Evolutionary conservation across 2,797 vertebrate species (phyloP).

Genomic region (Parauchenoglanis punctatus): DNA sequence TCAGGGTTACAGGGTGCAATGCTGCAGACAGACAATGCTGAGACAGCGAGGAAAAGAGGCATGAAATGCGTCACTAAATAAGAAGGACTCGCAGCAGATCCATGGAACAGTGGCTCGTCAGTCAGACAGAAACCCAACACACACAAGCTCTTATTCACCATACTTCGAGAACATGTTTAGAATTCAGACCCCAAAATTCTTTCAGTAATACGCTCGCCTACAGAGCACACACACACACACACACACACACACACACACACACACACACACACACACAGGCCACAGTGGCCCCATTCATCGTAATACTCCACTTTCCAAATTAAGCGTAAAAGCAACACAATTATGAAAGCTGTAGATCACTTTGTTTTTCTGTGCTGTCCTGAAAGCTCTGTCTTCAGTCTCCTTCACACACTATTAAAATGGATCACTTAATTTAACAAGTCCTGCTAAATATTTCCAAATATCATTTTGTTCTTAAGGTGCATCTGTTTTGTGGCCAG

Average conservation of each 20-base stretch:
- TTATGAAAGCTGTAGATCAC: constrained; percentile 25
- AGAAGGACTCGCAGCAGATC: constrained; percentile 48
- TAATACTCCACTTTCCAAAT: constrained; percentile 36
- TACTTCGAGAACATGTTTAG: constrained; percentile 35
- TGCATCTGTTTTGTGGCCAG: background rate
- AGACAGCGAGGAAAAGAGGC: constrained; percentile 26
- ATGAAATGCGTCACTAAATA: constrained; percentile 55
- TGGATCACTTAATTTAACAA: background rate
- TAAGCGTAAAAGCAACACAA: constrained; percentile 32
- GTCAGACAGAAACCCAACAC: constrained; percentile 26
- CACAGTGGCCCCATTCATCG: constrained; percentile 42
- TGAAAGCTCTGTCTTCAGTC: background rate
- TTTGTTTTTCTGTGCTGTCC: background rate
- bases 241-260: too few species aligned
- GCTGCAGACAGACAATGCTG: constrained; percentile 37
- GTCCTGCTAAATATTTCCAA: background rate
- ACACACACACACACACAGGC: background rate
- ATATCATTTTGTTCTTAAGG: background rate
- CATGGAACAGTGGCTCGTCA: constrained; percentile 51
- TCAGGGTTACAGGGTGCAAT: constrained; percentile 53
- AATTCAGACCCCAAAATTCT: constrained; percentile 47
- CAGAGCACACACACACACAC: constrained; percentile 4
- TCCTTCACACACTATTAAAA: background rate
- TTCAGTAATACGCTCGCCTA: constrained; percentile 42
- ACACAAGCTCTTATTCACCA: constrained; percentile 52